Percentiles rank a stretch among this genome's conserved stretches.
phyloP scores from a whole-genome alignment of 2,797 vertebrate genomes.

The Apogon hyalosoma region DNA sequence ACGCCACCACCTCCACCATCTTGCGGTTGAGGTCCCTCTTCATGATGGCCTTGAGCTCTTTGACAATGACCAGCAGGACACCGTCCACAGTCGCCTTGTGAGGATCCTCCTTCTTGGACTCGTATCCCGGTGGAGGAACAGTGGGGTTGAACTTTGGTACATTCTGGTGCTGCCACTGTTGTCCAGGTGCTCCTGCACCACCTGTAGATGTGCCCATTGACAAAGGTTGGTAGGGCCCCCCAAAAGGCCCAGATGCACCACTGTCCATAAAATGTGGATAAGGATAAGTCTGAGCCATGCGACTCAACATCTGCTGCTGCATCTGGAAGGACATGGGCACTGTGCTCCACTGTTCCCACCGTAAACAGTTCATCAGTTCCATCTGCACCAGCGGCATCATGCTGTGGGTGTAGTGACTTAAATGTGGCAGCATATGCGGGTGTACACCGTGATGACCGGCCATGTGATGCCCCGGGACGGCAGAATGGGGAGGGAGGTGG shows the following conservation, averaged over 20 bases:
- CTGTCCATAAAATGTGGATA: slow-evolving; percentile 89
- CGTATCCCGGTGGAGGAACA: slow-evolving; percentile 94
- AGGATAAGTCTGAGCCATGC: slow-evolving; percentile 93
- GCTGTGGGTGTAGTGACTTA: slow-evolving; percentile 87
- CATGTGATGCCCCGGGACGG: slow-evolving; percentile 87
- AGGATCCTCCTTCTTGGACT: slow-evolving; percentile 95
- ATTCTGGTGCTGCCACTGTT: slow-evolving; percentile 89
- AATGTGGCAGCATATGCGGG: slow-evolving; percentile 88
- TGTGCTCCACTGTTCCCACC: slow-evolving; percentile 91
- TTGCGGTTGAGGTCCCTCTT: slow-evolving; percentile 98
- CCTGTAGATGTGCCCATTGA: slow-evolving; percentile 79
- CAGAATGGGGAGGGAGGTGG: slow-evolving; percentile 82
- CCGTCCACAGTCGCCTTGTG: slow-evolving; percentile 98
- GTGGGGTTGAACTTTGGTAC: slow-evolving; percentile 96
- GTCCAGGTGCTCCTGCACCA: slow-evolving; percentile 80
- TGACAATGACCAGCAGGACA: slow-evolving; percentile 94
- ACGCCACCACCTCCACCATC: slow-evolving; percentile 99
- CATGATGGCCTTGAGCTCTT: slow-evolving; percentile 99
- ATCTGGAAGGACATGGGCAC: slow-evolving; percentile 99
- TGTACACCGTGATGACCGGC: slow-evolving; percentile 84
- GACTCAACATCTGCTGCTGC: slow-evolving; percentile 98
- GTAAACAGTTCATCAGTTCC: slow-evolving; percentile 93
- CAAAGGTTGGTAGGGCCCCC: slow-evolving; percentile 88
- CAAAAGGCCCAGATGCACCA: slow-evolving; percentile 84
- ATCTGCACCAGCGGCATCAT: slow-evolving; percentile 94